Base-by-base conservation (phyloP, 1,140 invertebrate species). In the Spodoptera litura region DNA sequence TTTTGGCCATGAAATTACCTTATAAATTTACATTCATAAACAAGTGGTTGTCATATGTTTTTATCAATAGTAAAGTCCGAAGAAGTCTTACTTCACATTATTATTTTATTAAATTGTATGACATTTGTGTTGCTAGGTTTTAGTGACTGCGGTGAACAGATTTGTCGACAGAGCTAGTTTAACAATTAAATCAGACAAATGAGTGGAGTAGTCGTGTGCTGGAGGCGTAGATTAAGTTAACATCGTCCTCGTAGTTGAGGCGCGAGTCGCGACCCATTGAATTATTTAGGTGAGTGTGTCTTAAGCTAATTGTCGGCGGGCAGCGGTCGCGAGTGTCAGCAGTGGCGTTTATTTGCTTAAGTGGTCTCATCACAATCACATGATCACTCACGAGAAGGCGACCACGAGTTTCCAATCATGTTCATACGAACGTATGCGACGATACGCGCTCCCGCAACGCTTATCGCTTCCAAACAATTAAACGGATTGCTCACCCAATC, bases 321-420 rank as follows among this genome's bases (percentile, higher is more conserved):
- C 44, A 51, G 59, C 31, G 59, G 59, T 64, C 49, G 61, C 61
- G 49, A 12, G 73, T 75, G 73, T 75, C 74, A 77, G 15, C 62
- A 77, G 51, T 51, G 31, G 52, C 74, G 51, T 91, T 93, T 91
- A 91, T 91, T 93, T 88, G 88, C 88, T 92, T 92, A 93, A 93
- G 88, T 93, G 92, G 90, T 85, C 89, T 92, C 91, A 92, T 92
- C 86, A 89, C 91, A 90, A 88, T 93, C 91, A 93, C 91, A 92
- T 93, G 92, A 93, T 85, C 85, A 82, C 88, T 93, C 89, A 92
- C 90, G 92, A 91, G 88, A 84, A 88, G 80, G 79, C 79, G 88
- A 85, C 91, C 88, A 91, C 91, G 89, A 90, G 91, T 85, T 91
- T 82, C 85, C 83, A 89, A 92, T 90, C 83, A 88, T 86, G 80